These are phyloP conservation scores for Geophilus truncorum DNA, from an alignment of 2,888 invertebrate genomes.

Conservation along the genomic window DNA sequence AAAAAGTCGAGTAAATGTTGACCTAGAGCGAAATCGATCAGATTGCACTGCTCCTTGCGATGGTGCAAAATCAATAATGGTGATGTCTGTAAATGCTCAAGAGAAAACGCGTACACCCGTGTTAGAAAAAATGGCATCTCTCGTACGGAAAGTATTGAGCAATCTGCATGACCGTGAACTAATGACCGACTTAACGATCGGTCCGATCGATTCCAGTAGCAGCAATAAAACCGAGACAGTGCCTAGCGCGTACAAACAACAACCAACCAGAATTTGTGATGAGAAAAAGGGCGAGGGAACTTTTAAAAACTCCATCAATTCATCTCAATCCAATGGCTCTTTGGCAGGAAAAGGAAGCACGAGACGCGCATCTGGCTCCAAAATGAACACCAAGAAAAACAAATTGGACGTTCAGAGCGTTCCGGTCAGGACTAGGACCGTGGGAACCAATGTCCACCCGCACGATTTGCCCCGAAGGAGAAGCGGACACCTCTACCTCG, in stretches of 20 bases:
- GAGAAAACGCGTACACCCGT: not conserved
- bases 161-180: constrained; percentile 18
- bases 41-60: not conserved
- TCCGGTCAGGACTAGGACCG: not conserved
- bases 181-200: constrained; percentile 20
- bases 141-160: not conserved
- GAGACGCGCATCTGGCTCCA: not conserved
- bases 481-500: not conserved
- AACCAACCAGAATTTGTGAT: not conserved
- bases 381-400: not conserved
- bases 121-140: constrained; percentile 6
- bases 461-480: not conserved
- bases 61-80: not conserved
- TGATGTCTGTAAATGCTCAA: not conserved
- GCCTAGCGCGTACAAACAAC: not conserved
- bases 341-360: not conserved
- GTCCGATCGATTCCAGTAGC: not conserved
- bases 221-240: not conserved
- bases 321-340: not conserved
- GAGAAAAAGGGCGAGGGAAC: not conserved
- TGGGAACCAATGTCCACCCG: constrained; percentile 3
- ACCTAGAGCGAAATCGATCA: not conserved
- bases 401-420: not conserved
- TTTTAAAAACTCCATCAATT: not conserved
- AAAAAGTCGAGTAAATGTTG: not conserved